Base-by-base conservation (phyloP, 2,888 invertebrate species). In the Leuctra nigra region DNA sequence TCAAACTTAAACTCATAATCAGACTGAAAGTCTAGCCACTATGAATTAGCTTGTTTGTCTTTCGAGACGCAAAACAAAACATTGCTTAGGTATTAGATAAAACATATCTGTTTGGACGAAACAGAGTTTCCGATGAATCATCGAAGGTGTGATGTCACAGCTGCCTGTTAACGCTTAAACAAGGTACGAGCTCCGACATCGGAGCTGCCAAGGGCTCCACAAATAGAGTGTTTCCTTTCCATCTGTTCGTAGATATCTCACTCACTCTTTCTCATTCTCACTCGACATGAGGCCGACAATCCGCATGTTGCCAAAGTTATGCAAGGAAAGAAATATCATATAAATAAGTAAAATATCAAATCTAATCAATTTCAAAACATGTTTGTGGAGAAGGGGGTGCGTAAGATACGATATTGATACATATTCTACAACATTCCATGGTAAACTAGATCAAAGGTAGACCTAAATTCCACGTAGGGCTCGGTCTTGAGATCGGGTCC, bases 251-350 rank as follows among this genome's bases (percentile, higher is more conserved):
- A n/a, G n/a, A n/a, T 58, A 55, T 56, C 50, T 58, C 44, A 57
- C 53, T 59, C 54, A 39, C 55, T 46, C 50, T 55, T 22, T 58
- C 41, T 54, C 35, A 47, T 55, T 54, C 58, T 62, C 55, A 56
- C 57, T 62, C 57, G 58, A 59, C 60, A 59, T 59, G 60, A 63
- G 61, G 61, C 59, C 61, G 63, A 63, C 63, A 63, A 63, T 63
- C 63, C 59, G 57, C 50, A 60, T 60, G 61, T 61, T 62, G 62
- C 62, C 62, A 62, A 62, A 62, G 61, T 56, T 59, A 58, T 59
- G 58, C 57, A 56, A 53, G 58, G 50, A 33, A 55, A 47, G 47
- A 57, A 54, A 44, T 44, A 44, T 44, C n/a, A 44, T 23, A 22
- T 13, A 44, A 20, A 23, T 23, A 23, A 22, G 13, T 22, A 44